Evolutionary conservation across 2,888 invertebrate genomes (phyloP), one percentile per base, ranked within the genome.

Genomic region (Prenolepis imparis): DNA sequence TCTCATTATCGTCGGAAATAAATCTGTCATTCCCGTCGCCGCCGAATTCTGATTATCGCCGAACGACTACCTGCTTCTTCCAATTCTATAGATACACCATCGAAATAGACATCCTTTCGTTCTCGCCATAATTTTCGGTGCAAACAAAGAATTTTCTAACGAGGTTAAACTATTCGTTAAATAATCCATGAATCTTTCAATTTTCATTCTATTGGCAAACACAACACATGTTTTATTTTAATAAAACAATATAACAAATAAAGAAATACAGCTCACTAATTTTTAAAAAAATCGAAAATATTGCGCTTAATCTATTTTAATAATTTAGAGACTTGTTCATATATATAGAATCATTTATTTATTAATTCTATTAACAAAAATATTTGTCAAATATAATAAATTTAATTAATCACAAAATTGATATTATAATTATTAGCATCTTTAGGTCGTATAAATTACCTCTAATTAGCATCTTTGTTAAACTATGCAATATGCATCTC

Each of bases 41-140:
- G 64, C n/a, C 24, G 44, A 55, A 63, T 64, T 73, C 80, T 73
- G 28, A 52, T 41, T 32, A 57, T 48, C 77, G 80, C 9, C 78
- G 74, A 82, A 81, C 83, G 68, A 84, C 85, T 89, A 88, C 88
- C 89, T 88, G 89, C 63, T 85, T 80, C 81, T 68, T 84, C 78
- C 81, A 87, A 89, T 88, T 87, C 84, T 84, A 87, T 57, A 80
- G 72, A 44, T n/a, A n/a, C 36, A 39, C 55, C 21, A 57, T 18
- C 21, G 39, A 28, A 28, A 21, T n/a, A 15, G 39, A 52, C n/a
- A 15, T 11, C 15, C 28, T 67, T 57, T 15, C n/a, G 2, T 21
- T n/a, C 36, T 66, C 80, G 72, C 32, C 55, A 55, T 64, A 73
- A 84, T 85, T 83, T 86, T 74, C 81, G 44, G 70, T 63, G 44